Evolutionary conservation across 2,113 vertebrate genomes (phyloP), one percentile per base, ranked within the genome.

Genomic region (Dromaius novaehollandiae): DNA sequence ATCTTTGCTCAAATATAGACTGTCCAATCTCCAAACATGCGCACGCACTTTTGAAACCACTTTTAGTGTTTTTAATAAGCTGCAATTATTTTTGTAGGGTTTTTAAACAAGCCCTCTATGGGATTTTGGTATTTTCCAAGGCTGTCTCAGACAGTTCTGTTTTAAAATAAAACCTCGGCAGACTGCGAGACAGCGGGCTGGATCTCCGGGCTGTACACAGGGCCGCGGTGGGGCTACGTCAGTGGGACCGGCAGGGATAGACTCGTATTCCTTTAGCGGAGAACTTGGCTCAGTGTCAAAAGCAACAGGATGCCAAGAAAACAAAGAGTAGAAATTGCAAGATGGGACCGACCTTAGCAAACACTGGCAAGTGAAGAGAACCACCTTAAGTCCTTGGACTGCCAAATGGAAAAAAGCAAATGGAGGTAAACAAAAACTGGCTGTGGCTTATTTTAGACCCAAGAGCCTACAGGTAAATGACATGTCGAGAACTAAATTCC

Each of bases 71-170:
- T 95, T 88, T 90, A 96, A 48, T 66, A 92, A 79, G 92, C 81
- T 85, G 86, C 76, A 95, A 94, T 97, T 96, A 92, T 96, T 97
- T 91, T 70, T 90, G 86, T 88, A 69, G 69, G 40, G 56, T 76
- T 95, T 93, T 95, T 89, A 78, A 96, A 75, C 4, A 71, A 91
- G 87, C 90, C 24, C 48, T 95, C 48, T 16, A 7, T 22, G 89
- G 93, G 94, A 70, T 86, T 94, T 68, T 83, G 74, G 81, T 80
- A 30, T 88, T 97, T 96, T 96, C 50, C 89, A 42, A 24, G 7
- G 51, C 71, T 89, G 74, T 65, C 76, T 69, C 78, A 94, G 86
- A 66, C 55, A 80, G 76, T 46, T 95, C 25, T 92, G 78, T 74
- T 94, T 95, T 79, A 89, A 91, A 82, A 78, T 75, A 55, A 92